phyloP scores from a whole-genome alignment of 2,888 invertebrate genomes.

The Synanthedon andrenaeformis region DNA sequence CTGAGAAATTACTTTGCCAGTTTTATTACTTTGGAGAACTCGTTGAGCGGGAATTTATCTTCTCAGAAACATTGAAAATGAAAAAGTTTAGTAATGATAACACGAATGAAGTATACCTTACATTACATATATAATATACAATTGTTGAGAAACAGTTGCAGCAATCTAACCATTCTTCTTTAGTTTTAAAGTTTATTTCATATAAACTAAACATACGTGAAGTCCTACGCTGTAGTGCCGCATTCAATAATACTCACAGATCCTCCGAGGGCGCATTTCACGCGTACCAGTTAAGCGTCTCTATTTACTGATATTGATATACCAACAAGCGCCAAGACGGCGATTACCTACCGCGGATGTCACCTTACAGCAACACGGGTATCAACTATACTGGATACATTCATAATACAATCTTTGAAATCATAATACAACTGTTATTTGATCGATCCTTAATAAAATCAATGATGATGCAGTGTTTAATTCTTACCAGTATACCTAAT shows the following conservation, averaged over 20 bases:
- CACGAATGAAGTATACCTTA: not conserved
- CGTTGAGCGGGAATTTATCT: constrained; percentile 3
- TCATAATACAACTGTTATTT: no score
- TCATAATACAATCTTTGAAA: no score
- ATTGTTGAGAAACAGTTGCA: no score
- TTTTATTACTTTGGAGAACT: constrained; percentile 27
- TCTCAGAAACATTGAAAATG: not conserved
- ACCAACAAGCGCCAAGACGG: constrained; percentile 29
- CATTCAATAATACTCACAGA: constrained; percentile 1
- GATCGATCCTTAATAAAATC: no score
- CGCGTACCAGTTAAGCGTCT: constrained; percentile 21
- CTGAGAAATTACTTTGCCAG: constrained; percentile 30
- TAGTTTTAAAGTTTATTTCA: no score
- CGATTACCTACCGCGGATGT: constrained; percentile 30
- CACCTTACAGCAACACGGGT: not conserved
- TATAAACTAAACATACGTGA: no score
- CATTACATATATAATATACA: no score
- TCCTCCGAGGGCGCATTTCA: constrained; percentile 19
- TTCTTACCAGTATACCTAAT: no score
- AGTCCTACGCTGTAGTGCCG: not conserved
- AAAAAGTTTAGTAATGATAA: not conserved
- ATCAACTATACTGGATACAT: not conserved
- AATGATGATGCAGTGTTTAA: no score
- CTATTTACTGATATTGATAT: constrained; percentile 53
- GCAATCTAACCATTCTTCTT: no score